Percentiles rank a stretch among this genome's conserved stretches.
Evolutionary conservation across 2,113 vertebrate genomes (phyloP).

Genomic region (Larimichthys crocea): DNA sequence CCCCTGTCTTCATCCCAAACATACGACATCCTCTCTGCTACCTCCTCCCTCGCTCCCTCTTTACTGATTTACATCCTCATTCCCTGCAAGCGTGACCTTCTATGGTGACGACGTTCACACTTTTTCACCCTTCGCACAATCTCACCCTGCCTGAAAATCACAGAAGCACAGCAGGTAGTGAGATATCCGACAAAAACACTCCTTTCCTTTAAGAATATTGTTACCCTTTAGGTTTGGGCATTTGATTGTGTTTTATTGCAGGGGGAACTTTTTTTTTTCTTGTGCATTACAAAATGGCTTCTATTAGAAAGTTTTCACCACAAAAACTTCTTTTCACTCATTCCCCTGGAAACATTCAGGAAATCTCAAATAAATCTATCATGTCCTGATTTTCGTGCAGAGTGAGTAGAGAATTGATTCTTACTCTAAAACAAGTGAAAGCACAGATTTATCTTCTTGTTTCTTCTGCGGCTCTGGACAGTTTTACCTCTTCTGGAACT

Average conservation of each 20-base stretch:
- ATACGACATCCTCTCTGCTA: conserved; percentile 53
- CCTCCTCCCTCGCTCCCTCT: conserved; percentile 12
- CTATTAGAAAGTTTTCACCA: conserved; percentile 12
- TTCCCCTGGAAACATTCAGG: conserved; percentile 23
- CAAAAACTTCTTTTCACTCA: conserved; percentile 13
- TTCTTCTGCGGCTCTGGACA: conserved; percentile 49
- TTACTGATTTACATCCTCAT: conserved; percentile 62
- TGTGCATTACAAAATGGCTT: conserved; percentile 16
- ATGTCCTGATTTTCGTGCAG: conserved; percentile 5
- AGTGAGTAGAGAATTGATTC: conserved; percentile 36
- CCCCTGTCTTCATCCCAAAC: conserved; percentile 48
- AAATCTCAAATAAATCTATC: conserved; percentile 17
- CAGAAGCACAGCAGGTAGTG: conserved; percentile 29
- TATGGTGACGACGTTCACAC: conserved; percentile 54
- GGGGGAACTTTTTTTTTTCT: conserved; percentile 17
- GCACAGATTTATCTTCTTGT: conserved; percentile 30
- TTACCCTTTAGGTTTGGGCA: conserved; percentile 21
- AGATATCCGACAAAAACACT: conserved; percentile 32
- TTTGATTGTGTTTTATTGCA: conserved; percentile 36
- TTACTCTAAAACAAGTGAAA: conserved; percentile 43
- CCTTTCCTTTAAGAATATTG: conserved; percentile 32
- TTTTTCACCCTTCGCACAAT: conserved; percentile 37
- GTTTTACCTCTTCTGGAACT: conserved; percentile 36
- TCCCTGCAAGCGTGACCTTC: conserved; percentile 64
- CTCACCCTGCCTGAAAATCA: conserved; percentile 29